These are phyloP conservation scores for Potamarius usumacintae DNA, from an alignment of 2,113 vertebrate genomes.

Conservation along the genomic window DNA sequence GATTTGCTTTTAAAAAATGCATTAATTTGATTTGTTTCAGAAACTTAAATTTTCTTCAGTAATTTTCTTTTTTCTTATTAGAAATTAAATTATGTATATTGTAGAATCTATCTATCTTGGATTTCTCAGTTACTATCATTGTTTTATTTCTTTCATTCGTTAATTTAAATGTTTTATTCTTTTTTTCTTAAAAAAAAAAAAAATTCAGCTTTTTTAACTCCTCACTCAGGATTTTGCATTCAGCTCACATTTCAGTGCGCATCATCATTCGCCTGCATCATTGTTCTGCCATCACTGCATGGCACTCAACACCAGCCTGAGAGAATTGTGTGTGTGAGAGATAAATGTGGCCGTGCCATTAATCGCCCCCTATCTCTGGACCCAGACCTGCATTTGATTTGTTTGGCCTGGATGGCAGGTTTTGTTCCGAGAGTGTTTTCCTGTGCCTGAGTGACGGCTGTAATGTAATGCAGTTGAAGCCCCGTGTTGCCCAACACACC, in stretches of 20 bases:
- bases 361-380: conserved; percentile 66
- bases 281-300: neutral
- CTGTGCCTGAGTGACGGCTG: conserved; percentile 63
- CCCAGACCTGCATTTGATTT: conserved; percentile 71
- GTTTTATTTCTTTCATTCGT: neutral
- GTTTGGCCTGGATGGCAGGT: conserved; percentile 61
- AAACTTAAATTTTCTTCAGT: neutral
- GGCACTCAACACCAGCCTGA: neutral
- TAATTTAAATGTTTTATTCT: neutral
- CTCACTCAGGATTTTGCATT: neutral
- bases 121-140: neutral
- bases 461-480: conserved; percentile 58
- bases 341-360: conserved; percentile 47
- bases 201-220: too few species aligned
- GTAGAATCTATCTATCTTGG: too few species aligned
- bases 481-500: neutral
- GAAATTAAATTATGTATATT: too few species aligned
- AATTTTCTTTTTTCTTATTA: neutral
- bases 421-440: conserved; percentile 71
- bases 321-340: neutral
- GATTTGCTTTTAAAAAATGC: too few species aligned
- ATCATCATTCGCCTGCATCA: neutral
- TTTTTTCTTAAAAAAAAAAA: neutral
- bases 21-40: neutral
- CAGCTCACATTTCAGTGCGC: neutral